Evolutionary conservation across 2,113 vertebrate species (phyloP), one percentile per base, ranked within the genome.

Genomic region (Ageneiosus marmoratus): DNA sequence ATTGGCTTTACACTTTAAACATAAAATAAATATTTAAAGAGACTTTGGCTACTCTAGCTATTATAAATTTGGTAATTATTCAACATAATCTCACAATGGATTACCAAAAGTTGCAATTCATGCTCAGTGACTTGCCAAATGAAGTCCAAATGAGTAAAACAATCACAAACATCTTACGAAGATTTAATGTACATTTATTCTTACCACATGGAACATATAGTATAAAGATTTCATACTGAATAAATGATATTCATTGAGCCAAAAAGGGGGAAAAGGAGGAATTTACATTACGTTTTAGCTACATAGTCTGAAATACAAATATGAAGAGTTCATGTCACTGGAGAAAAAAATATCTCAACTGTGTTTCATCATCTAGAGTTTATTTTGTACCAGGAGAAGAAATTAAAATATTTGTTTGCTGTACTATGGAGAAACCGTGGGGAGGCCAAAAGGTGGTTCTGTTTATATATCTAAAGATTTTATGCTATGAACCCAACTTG

Each of bases 211-310:
- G 98, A 99, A 99, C 98, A 99, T 99, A 99, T 97, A 99, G 98
- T 99, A 99, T 99, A 99, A 99, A 99, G 98, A 99, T 99, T 99
- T 99, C 97, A 99, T 99, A 99, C 97, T 98, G 98, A 99, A 99
- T 99, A 99, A 99, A 99, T 99, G 98, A 98, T 98, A 98, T 98
- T 99, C 97, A 98, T 98, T 98, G 97, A 99, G 97, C 97, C 96
- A 98, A 98, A 98, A 90, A 97, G 97, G 96, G 95, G 95, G 94
- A 95, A 96, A 94, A 95, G 94, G 95, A 96, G 96, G 95, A 98
- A 98, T 98, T 98, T 99, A 99, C 97, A 99, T 97, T 96, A 96
- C 96, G 95, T 97, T 95, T 95, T 97, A 98, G 97, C 97, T 99
- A 99, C 97, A 98, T 98, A 95, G 96, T 97, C 95, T 97, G 97